Base-by-base conservation (phyloP, 2,888 invertebrate genomes). In the Halocaridina rubra region DNA sequence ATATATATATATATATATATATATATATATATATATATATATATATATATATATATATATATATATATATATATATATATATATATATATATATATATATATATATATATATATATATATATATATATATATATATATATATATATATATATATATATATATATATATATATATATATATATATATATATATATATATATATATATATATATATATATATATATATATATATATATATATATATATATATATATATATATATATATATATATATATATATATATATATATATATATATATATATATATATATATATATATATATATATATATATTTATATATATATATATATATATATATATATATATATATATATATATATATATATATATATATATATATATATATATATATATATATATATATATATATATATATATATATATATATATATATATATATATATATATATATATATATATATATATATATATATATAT, bases 81-180 rank as follows among this genome's bases (percentile, higher is more conserved):
- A 69, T 69, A 24, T 69, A 29, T 27, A 29, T 69, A 29, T 69
- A 29, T 69, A 29, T 27, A 27, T 69, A 10, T 69, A 69, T 27
- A 29, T 29, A 69, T n/a, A 29, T 29, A 69, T 69, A 24, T 69
- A 29, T 69, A 29, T 69, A 69, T 24, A 29, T 69, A 69, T 29
- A 69, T 24, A 69, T 69, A 27, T 27, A 29, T 69, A 29, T 69
- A 29, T 69, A 27, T 69, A 69, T 69, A 29, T 29, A 29, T 69
- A 27, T 69, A 24, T 27, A 29, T 29, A 29, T 69, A 69, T 27
- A 29, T 69, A 69, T 69, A 29, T 69, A 24, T 29, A 29, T 69
- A 27, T 69, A 29, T 69, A 69, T 69, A 29, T 69, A 69, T 69
- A 69, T 69, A 27, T 69, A n/a, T 69, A 27, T 29, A n/a, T 69